A percentile compares a stretch with the other conserved stretches of the same genome.
phyloP scores from a whole-genome alignment of 2,113 vertebrate genomes.

The Cyprinodon brontotheroides region DNA sequence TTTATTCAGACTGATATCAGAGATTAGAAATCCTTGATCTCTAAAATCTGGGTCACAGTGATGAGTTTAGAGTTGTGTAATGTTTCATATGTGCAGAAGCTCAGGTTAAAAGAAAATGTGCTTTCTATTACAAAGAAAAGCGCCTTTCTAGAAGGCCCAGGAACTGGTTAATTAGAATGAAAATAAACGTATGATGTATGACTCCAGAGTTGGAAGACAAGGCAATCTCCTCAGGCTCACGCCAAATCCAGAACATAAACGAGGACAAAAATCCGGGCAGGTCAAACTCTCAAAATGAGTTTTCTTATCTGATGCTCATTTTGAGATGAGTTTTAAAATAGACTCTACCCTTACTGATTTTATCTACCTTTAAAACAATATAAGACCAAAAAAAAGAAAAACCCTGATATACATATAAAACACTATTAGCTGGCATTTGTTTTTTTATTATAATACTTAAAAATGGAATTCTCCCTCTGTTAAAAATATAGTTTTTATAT shows the following conservation, averaged over 20 bases:
- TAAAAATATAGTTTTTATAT: background rate
- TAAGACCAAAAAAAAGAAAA: background rate
- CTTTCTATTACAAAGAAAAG: background rate
- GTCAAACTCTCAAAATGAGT: conserved; percentile 38
- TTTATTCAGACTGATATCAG: conserved; percentile 43
- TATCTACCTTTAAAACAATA: background rate
- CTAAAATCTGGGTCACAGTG: conserved; percentile 63
- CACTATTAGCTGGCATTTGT: background rate
- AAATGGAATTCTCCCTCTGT: too few species aligned
- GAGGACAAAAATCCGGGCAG: background rate
- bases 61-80: conserved; percentile 61
- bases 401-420: background rate
- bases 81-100: conserved; percentile 54
- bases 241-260: conserved; percentile 19
- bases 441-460: too few species aligned
- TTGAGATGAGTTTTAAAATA: background rate
- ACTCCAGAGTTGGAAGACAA: background rate
- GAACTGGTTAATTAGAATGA: background rate
- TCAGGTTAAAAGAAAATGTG: background rate
- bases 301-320: conserved; percentile 29
- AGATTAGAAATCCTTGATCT: conserved; percentile 59
- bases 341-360: background rate
- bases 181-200: background rate
- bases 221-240: conserved; percentile 1
- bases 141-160: background rate